A percentile compares a stretch with the other conserved stretches of the same genome.
These are phyloP conservation scores for Caenorhabditis imperialis DNA, from an alignment of 2,888 invertebrate species.

Conservation along the genomic window DNA sequence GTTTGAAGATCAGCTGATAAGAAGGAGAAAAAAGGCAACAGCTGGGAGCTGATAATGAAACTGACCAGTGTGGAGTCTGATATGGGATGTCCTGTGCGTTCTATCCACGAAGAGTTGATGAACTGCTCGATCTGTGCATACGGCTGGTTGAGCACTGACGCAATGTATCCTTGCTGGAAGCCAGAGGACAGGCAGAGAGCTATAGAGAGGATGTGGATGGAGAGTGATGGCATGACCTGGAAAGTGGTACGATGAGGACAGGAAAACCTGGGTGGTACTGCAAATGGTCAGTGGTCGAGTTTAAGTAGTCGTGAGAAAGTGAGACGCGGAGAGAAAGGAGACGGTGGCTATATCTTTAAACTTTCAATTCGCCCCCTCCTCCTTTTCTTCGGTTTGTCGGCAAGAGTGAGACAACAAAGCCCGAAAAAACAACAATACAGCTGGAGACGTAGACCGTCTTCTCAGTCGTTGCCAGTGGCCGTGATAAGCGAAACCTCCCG, in stretches of 20 bases:
- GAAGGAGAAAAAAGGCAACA: too few species aligned
- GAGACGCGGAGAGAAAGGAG: not conserved
- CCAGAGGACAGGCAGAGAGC: conserved; percentile 68
- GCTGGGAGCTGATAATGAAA: not conserved
- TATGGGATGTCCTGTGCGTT: conserved; percentile 56
- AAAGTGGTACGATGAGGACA: conserved; percentile 60
- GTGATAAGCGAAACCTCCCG: conserved; percentile 34
- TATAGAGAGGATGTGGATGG: conserved; percentile 67
- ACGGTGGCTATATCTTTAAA: conserved; percentile 42
- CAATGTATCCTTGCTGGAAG: conserved; percentile 72
- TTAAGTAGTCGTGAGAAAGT: conserved; percentile 21
- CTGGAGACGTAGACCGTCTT: conserved; percentile 28
- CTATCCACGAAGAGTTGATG: conserved; percentile 65
- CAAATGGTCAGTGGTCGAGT: conserved; percentile 1
- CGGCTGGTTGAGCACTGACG: conserved; percentile 70
- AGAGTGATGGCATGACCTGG: conserved; percentile 65
- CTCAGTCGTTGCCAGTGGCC: not conserved
- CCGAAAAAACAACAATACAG: conserved; percentile 49
- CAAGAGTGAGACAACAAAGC: conserved; percentile 50
- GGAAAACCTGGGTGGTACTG: conserved; percentile 65
- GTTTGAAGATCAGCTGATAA: too few species aligned
- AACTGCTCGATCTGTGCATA: conserved; percentile 67
- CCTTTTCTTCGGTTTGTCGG: conserved; percentile 11
- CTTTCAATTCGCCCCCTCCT: too few species aligned
- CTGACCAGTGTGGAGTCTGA: conserved; percentile 61